Base-by-base conservation (phyloP, 2,113 vertebrate species). In the Spea bombifrons region DNA sequence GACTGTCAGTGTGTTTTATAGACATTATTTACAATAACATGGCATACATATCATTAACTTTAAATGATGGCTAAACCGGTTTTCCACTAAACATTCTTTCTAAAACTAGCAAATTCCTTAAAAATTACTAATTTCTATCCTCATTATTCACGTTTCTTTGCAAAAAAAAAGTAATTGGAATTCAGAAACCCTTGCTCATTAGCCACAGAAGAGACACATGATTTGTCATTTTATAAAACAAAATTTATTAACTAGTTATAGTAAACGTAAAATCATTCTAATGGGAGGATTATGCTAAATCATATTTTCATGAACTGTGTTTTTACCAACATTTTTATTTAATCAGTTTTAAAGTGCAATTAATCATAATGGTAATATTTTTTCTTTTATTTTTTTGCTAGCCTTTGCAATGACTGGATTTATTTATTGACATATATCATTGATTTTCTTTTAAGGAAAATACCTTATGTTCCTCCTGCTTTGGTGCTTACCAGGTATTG, bases 101-200 rank as follows among this genome's bases (percentile, higher is more conserved):
- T 74, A 16, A 47, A 74, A 74, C 46, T 63, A 61, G 12, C 57
- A 74, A 57, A 44, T 16, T 13, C 44, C n/a, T 64, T 59, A 15
- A 17, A 8, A 49, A 17, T 8, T n/a, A 64, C 57, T 59, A 48
- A 8, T 47, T 10, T 47, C 45, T 17, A 63, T 12, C 57, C 59
- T 74, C 72, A 64, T 74, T 74, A 74, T 49, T 45, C 57, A 47
- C 16, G 47, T 47, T 63, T 8, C 61, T 74, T 64, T 48, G 46
- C 6, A 73, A 30, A 16, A 64, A 16, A 64, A 30, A 30, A 30
- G 30, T 74, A 49, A 74, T 64, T 74, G 72, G 63, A 64, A 74
- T 74, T 74, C 57, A 74, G 63, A 49, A 16, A 64, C 57, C 45
- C 49, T 74, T 74, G 44, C 57, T 74, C 72, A 74, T 74, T 74